phyloP scores from a whole-genome alignment of 2,113 vertebrate species.

The Alaudala cheleensis region DNA sequence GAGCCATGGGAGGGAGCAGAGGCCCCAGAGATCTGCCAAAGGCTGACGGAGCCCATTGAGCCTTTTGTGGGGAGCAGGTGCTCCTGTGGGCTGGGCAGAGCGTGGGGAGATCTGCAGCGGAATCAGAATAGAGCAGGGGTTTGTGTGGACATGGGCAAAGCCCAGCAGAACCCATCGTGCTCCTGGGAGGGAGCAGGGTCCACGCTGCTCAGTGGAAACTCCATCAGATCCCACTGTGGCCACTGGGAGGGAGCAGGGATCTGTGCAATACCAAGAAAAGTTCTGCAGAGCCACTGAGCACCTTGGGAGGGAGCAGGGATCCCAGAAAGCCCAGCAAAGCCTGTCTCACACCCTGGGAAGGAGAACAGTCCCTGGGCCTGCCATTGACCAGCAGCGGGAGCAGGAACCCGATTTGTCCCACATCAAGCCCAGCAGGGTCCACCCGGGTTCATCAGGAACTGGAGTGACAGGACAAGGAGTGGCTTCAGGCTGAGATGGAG shows the following conservation, averaged over 20 bases:
- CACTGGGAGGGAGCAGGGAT: not conserved
- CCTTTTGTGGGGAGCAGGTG: not conserved
- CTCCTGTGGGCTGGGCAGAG: not conserved
- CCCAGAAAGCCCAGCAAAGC: not conserved
- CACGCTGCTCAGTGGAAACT: not conserved
- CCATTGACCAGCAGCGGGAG: not conserved
- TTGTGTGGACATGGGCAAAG: not conserved
- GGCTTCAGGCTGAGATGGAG: not conserved
- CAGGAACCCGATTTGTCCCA: not conserved
- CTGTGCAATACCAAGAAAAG: no score
- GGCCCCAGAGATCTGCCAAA: not conserved
- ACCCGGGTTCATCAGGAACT: fast-evolving
- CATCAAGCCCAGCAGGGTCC: not conserved
- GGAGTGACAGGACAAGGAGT: not conserved
- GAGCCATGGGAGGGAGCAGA: not conserved
- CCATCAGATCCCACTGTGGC: not conserved
- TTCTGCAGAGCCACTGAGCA: not conserved
- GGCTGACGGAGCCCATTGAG: not conserved
- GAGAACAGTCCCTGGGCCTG: not conserved
- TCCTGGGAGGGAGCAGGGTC: not conserved
- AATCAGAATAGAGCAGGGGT: not conserved
- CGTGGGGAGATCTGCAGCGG: not conserved
- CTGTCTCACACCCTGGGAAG: not conserved
- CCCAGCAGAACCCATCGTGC: not conserved
- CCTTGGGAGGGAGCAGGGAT: not conserved